phyloP scores from a whole-genome alignment of 1,140 invertebrate genomes.

The Neotoxoptera formosana region DNA sequence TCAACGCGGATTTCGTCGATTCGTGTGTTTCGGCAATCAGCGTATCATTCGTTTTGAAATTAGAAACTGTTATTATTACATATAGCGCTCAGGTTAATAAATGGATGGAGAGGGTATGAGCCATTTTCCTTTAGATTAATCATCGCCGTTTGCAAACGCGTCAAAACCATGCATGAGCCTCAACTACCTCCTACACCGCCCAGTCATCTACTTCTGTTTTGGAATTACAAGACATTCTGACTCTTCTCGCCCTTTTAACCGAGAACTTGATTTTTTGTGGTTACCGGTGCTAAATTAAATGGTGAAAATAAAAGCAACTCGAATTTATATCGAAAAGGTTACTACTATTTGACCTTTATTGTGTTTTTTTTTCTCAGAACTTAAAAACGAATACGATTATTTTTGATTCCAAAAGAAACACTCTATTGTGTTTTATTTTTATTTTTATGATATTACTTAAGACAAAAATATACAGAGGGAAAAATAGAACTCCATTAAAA shows the following conservation, averaged over 20 bases:
- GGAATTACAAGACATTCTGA: background rate
- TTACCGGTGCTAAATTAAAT: background rate
- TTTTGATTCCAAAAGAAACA: background rate
- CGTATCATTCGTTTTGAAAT: background rate
- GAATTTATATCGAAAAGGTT: background rate
- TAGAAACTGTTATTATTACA: background rate
- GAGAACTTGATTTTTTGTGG: background rate
- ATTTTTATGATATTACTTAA: background rate
- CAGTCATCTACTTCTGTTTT: background rate
- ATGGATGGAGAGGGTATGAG: background rate
- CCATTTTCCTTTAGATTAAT: background rate
- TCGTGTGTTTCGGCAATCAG: background rate
- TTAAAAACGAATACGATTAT: background rate
- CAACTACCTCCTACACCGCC: background rate
- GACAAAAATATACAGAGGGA: background rate
- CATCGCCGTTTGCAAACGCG: background rate
- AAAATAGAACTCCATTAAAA: background rate
- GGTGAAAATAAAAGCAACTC: background rate
- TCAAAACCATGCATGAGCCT: slow-evolving; percentile 2
- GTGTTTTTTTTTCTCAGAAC: background rate
- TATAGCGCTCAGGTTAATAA: background rate
- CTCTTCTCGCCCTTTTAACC: background rate
- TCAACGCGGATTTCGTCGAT: background rate
- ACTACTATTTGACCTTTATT: background rate
- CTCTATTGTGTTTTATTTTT: background rate